Conservation (phyloP, 2,113 vertebrate species). For the Plecturocebus donacophilus region DNA sequence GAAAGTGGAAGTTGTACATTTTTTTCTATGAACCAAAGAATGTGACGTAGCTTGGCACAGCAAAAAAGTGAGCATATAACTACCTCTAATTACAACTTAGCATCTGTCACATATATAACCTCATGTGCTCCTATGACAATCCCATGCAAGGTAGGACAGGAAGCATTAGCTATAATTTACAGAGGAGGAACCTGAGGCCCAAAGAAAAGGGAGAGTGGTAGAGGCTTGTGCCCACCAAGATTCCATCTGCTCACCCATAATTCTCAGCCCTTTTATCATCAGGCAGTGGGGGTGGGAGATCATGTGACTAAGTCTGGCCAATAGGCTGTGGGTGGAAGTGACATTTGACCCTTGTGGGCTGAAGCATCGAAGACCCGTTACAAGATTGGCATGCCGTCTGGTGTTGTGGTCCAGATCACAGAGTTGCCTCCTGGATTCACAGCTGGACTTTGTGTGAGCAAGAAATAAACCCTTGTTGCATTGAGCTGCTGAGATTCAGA, state of each 20-base stretch:
- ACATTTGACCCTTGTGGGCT: not conserved
- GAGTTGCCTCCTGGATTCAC: not conserved
- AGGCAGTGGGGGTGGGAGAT: not conserved
- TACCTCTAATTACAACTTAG: not conserved
- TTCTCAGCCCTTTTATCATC: not conserved
- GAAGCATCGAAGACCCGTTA: not conserved
- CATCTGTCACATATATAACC: not conserved
- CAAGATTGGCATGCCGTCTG: not conserved
- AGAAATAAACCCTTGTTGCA: not conserved
- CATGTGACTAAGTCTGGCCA: not conserved
- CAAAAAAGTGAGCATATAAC: not conserved
- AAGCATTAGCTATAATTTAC: not conserved
- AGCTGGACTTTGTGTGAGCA: not conserved
- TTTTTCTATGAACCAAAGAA: not conserved
- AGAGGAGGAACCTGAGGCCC: not conserved
- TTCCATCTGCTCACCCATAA: not conserved
- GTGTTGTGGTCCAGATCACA: not conserved
- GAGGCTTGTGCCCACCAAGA: not conserved
- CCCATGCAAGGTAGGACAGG: not conserved
- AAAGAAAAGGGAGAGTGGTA: not conserved
- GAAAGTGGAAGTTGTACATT: not conserved
- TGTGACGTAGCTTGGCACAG: not conserved
- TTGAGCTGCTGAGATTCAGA: not conserved
- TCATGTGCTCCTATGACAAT: not conserved
- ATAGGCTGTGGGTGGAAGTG: not conserved